Evolutionary conservation across 2,888 invertebrate genomes (phyloP), one percentile per base, ranked within the genome.

Genomic region (Euplagia quadripunctaria): DNA sequence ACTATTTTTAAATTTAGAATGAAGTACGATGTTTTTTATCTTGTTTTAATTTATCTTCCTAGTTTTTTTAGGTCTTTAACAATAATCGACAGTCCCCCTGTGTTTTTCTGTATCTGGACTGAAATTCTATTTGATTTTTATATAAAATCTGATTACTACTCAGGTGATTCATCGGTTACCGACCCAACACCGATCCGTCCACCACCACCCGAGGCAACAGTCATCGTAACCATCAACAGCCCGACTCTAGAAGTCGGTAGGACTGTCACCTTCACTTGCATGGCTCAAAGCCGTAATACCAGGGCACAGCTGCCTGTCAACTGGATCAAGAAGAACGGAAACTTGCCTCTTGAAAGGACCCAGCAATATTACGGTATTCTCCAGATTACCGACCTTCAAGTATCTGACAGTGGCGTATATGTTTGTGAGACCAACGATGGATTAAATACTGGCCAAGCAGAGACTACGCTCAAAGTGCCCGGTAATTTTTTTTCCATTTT

Each of bases 341-440:
- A 93, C 14, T 91, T 99, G 85, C 98, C 99, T 0, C 87, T 91
- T 14, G 96, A 96, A 41, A 96, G 97, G 82, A 96, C 97, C 0
- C 96, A 97, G 77, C 94, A 94, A 14, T 90, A 93, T 46, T 90
- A 92, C 52, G 99, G 99, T 51, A 91, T 97, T 4, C 96, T 99
- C 11, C 95, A 97, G 52, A 98, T 99, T 79, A 97, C 97, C 0
- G 97, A 98, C 87, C 96, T 98, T 0, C 97, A 97, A 90, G 87
- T 90, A 4, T 91, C 97, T 14, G 99, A 99, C 90, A 98, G 98
- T 52, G 99, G 99, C 64, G 96, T 97, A 74, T 99, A 99, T 91
- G 96, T 98, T 70, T 99, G 99, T 88, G 97, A 97, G 85, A 98
- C 98, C 0, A 96, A 96, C 75, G 98, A 98, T 88, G 98, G 98